Base-by-base conservation (phyloP, 1,140 invertebrate species). In the Anthonomus grandis region DNA sequence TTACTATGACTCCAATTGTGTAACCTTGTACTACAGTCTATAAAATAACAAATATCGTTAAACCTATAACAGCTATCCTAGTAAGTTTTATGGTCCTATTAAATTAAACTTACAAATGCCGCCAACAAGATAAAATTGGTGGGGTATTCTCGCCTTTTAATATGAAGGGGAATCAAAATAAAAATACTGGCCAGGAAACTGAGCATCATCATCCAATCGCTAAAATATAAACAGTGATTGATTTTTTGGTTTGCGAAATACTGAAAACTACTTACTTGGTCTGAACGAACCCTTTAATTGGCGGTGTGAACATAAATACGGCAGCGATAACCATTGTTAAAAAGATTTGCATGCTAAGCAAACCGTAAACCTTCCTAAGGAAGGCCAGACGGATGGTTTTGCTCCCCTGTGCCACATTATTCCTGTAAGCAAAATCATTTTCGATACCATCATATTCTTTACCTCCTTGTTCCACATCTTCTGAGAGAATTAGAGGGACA, bases 351-450 rank as follows among this genome's bases (percentile, higher is more conserved):
- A 86, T 75, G 18, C 81, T 82, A 12, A 93, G 73, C 15, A 93
- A 79, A 2, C 86, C 85, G 75, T 91, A 93, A 3, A 93, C 90
- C 72, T 93, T 93, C n/a, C 89, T 79, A 39, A 93, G 77, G 67
- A 93, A 93, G 2, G 75, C 85, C 63, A 87, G 75, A 41, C 85
- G 77, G 57, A 87, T 85, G 50, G 79, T 77, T 58, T 82, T 79
- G 36, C 77, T 76, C 0, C 84, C 83, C 68, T 83, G 79, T 27
- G 77, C 64, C 12, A 87, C 84, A 77, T 86, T 86, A 66, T 86
- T 87, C 42, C 78, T 76, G 65, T 84, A 86, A 3, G 79, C 75
- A 76, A 86, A 86, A 67, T 86, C 84, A 78, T 86, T 76, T 76
- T 85, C 70, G 47, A 79, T 75, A 15, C 61, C 67, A 17, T 65